Evolutionary conservation across 2,113 vertebrate genomes (phyloP).

Genomic region (Pomatorhinus ruficollis): DNA sequence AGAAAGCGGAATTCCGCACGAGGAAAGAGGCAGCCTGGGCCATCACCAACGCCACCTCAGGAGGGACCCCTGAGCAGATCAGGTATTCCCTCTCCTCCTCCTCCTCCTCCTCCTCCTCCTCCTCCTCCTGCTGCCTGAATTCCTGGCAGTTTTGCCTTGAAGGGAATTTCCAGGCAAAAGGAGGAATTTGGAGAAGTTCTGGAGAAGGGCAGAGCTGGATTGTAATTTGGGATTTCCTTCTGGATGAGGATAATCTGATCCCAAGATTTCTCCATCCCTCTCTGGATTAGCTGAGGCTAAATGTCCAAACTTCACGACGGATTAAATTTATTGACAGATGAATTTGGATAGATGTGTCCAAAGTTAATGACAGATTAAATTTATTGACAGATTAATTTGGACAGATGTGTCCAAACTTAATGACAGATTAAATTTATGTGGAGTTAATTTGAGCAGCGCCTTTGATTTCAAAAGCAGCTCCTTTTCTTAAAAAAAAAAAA

Average conservation of each 20-base stretch:
- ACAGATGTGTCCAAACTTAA: neutral
- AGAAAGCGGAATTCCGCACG: slow-evolving; percentile 97
- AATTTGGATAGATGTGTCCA: neutral
- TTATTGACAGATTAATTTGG: too few relatives aligned
- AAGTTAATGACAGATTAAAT: neutral
- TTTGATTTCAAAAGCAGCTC: neutral
- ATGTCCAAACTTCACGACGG: neutral
- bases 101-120: neutral
- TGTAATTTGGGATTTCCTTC: neutral
- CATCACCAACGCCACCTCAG: slow-evolving; percentile 96
- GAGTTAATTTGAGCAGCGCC: neutral
- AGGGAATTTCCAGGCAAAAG: neutral
- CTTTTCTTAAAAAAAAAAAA: neutral
- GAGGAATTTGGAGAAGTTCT: neutral
- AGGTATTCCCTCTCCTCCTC: slow-evolving; percentile 69
- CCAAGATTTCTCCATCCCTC: neutral
- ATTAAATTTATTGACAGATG: neutral
- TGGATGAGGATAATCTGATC: neutral
- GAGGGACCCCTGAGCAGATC: slow-evolving; percentile 95
- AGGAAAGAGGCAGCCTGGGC: slow-evolving; percentile 98
- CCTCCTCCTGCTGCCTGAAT: neutral
- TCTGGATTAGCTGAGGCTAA: neutral
- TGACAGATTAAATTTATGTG: neutral
- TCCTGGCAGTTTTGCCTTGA: neutral
- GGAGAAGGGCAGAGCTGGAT: rapidly evolving